Evolutionary conservation across 2,113 vertebrate genomes (phyloP), one percentile per base, ranked within the genome.

Genomic region (Scomber colias): DNA sequence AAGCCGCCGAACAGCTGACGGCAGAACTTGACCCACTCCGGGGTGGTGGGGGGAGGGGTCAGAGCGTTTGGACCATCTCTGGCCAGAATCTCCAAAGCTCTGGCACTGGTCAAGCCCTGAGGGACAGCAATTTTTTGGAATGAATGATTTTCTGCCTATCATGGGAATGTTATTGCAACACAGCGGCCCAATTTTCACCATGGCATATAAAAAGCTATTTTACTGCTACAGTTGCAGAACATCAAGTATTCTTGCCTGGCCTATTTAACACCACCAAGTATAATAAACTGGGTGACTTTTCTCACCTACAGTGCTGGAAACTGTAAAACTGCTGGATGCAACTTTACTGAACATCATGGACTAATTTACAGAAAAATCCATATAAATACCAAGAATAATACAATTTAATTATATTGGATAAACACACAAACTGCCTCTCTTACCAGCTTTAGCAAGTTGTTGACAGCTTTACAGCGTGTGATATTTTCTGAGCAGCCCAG

Each of bases 21-120:
- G 71, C 97, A 98, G 92, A 98, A 98, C 93, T 98, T 98, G 72
- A 98, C 95, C 97, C 97, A 98, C 89, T 98, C 97, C 0, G 97
- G 97, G 0, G 95, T 97, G 55, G 97, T 97, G 0, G 97, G 97
- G 0, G 97, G 97, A 0, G 97, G 97, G 0, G 97, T 98, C 44
- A 98, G 90, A 0, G 95, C 93, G 0, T 98, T 98, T 44, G 94
- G 96, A 0, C 97, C 97, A 0, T 98, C 95, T n/a, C 94, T 89
- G 10, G 88, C 96, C 90, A 98, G 95, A 66, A 97, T 84, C 90
- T 98, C 96, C 0, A 87, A 69, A 0, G 96, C 96, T 50, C 87
- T 89, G 27, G 95, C 89, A 3, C 90, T 93, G 75, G 95, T 97
- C 85, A 97, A 92, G 19, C 97, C 97, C 97, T 98, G 88, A 44